Evolutionary conservation across 2,113 vertebrate species (phyloP), one percentile per base, ranked within the genome.

Genomic region (Ageneiosus marmoratus): DNA sequence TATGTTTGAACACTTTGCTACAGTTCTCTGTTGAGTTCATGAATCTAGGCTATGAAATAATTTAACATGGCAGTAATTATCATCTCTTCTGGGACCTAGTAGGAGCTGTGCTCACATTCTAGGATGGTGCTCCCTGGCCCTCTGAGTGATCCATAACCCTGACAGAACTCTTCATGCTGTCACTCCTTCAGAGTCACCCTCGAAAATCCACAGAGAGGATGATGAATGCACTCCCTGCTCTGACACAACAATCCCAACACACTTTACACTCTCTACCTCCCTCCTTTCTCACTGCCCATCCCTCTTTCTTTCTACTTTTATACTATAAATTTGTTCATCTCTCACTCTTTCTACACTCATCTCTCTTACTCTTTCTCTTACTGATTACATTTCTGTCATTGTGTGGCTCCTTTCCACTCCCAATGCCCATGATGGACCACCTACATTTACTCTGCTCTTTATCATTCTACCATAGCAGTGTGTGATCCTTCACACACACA

Each of bases 1-100:
- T 44, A 76, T 50, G 48, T 75, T 76, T 18, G 29, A 77, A 72
- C 3, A 62, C 53, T n/a, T 65, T 56, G 77, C 78, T 63, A 60
- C 77, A 72, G 79, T 80, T 78, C 77, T 80, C 50, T 77, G 67
- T 29, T 13, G 62, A 78, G 80, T 18, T 34, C 50, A 81, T 83
- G 80, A 87, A 87, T 82, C 75, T 81, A 78, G 48, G 67, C 80
- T 83, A 65, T 86, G 77, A 79, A 87, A 80, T 86, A 75, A 88
- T 89, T 87, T 81, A 89, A 86, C 77, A 87, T 81, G 55, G 48
- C 67, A 79, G 83, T 88, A 85, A 85, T 88, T 87, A 87, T 70
- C 73, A 24, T 83, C 74, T 80, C 83, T 85, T 73, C n/a, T 74
- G 85, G 84, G 81, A 32, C 70, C 63, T 44, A 80, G 63, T 80